These are phyloP conservation scores for Eristalinus sepulchralis DNA, from an alignment of 2,888 invertebrate species.

Conservation along the genomic window DNA sequence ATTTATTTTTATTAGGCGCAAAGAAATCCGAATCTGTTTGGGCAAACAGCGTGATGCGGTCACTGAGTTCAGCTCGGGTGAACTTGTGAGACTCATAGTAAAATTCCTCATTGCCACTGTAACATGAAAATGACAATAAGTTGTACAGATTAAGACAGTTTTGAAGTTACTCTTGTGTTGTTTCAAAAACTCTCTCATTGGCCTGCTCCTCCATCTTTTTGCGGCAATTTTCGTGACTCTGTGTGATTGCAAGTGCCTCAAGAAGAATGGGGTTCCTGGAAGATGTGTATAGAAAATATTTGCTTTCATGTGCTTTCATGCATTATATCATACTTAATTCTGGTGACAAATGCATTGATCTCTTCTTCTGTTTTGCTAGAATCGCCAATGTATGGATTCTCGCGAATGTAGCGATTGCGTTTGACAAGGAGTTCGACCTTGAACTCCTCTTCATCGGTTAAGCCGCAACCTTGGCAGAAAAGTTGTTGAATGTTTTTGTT, in stretches of 20 bases:
- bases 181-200: neutral
- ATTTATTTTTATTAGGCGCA: constrained; percentile 16
- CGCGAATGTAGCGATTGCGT: constrained; percentile 74
- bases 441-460: constrained; percentile 73
- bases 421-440: constrained; percentile 75
- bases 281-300: neutral
- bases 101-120: neutral
- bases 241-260: constrained; percentile 54
- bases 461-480: constrained; percentile 74
- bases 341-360: constrained; percentile 71
- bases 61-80: constrained; percentile 2
- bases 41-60: constrained; percentile 22
- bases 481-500: constrained; percentile 73
- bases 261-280: constrained; percentile 72
- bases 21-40: constrained; percentile 18
- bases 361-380: constrained; percentile 71
- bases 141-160: neutral
- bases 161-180: neutral
- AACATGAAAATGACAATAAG: neutral
- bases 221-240: constrained; percentile 19
- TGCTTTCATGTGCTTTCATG: neutral
- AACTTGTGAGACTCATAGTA: neutral
- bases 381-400: constrained; percentile 73
- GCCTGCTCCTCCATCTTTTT: neutral
- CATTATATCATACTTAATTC: constrained; percentile 65